Percentiles rank a stretch among this genome's conserved stretches.
phyloP scores from a whole-genome alignment of 35 echinoderm and acorn worm genomes.

The Apostichopus japonicus region DNA sequence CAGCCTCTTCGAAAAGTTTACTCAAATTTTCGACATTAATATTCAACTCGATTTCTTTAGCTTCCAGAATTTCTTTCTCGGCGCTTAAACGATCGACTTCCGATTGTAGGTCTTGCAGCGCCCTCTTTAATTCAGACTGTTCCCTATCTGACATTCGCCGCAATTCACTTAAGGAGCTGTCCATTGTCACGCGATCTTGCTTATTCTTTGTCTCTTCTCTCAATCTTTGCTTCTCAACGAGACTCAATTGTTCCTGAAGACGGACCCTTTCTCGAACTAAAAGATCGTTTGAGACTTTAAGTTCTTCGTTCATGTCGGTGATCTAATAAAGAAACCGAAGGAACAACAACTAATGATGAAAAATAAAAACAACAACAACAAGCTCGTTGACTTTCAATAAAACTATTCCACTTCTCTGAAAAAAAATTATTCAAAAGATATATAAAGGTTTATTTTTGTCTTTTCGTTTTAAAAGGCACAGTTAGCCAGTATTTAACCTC shows the following conservation, averaged over 20 bases:
- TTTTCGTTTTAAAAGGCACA: too few relatives aligned
- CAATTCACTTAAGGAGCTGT: slow-evolving; percentile 40
- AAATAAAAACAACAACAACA: too few relatives aligned
- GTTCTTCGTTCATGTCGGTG: slow-evolving; percentile 90
- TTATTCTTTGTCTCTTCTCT: slow-evolving; percentile 66
- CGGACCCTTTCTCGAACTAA: slow-evolving; percentile 79
- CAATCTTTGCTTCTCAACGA: slow-evolving; percentile 67
- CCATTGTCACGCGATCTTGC: slow-evolving; percentile 65
- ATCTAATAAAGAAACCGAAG: slow-evolving; percentile 23
- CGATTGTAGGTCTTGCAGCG: slow-evolving; percentile 60
- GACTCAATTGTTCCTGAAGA: slow-evolving; percentile 74
- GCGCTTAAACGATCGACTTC: slow-evolving; percentile 55
- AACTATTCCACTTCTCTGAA: too few relatives aligned
- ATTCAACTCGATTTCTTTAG: slow-evolving; percentile 63
- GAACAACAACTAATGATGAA: too few relatives aligned
- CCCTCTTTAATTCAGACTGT: slow-evolving; percentile 71
- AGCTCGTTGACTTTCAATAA: too few relatives aligned
- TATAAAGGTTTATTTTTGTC: too few relatives aligned
- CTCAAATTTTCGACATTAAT: slow-evolving; percentile 65
- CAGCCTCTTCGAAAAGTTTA: slow-evolving; percentile 66
- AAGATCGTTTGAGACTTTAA: slow-evolving; percentile 90
- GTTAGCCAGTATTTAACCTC: too few relatives aligned
- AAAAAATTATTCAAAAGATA: too few relatives aligned
- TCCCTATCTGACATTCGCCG: slow-evolving; percentile 43
- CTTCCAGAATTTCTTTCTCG: slow-evolving; percentile 63